Base-by-base conservation (phyloP, 2,113 vertebrate genomes). In the Brachyhypopomus occidentalis region DNA sequence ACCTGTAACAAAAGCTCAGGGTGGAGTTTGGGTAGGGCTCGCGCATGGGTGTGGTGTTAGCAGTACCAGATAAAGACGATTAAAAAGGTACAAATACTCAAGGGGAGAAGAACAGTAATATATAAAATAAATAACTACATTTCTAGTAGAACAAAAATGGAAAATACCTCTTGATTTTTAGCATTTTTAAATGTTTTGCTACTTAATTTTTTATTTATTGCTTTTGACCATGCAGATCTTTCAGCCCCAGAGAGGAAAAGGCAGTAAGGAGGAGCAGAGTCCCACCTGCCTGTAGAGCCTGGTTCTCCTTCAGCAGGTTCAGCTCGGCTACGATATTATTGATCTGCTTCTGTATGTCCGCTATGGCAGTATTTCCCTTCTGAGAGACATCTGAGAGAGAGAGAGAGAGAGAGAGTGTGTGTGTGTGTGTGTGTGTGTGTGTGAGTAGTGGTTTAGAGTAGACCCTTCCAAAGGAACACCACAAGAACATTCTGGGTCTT, bases 201-300 rank as follows among this genome's bases (percentile, higher is more conserved):
- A 30, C 30, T 30, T 30, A 2, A 2, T 52, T 2, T 12, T 11
- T 45, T 2, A 1, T 1, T 45, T 52, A 52, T 52, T 52, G 12
- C 12, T 52, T 48, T 14, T 52, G 41, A 41, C 41, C 5, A 1
- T 30, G 30, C 30, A 30, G 30, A 14, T 52, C 0, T 5, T 27
- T 75, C 17, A 78, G n/a, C 77, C 45, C 2, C 45, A 78, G 30
- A 71, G 41, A 67, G 25, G 27, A 4, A 7, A 25, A 5, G 60
- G 20, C 62, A 0, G 34, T 3, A 11, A n/a, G 23, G 34, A 17
- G 41, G 2, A 9, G 1, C 7, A 71, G 23, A 2, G 19, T 45
- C 55, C 75, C 89, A 98, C 97, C 95, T 66, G 95, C 95, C 88
- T 98, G 96, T 78, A 98, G 92, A 0, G 97, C 95, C 89, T 97